Evolutionary conservation across 2,888 invertebrate species (phyloP).

Genomic region (Pseudococcus longispinus): DNA sequence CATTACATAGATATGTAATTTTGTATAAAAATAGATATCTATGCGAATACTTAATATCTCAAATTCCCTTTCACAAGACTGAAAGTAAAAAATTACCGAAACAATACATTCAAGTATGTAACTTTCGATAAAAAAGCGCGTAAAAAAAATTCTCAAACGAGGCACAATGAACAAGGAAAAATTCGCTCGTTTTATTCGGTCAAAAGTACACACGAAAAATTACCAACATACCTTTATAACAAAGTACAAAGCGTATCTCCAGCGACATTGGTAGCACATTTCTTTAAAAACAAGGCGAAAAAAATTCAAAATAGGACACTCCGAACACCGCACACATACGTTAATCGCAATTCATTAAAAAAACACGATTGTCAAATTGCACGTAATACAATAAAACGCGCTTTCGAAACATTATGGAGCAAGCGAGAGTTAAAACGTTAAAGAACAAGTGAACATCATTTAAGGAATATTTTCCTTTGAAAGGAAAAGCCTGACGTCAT

Average conservation of each 20-base stretch:
- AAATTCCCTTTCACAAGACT: background rate
- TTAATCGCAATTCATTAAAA: slow-evolving; percentile 41
- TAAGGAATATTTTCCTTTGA: slow-evolving; percentile 50
- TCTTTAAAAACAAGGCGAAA: slow-evolving; percentile 11
- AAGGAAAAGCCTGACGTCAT: slow-evolving; percentile 55
- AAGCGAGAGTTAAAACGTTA: slow-evolving; percentile 18
- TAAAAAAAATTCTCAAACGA: background rate
- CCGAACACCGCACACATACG: background rate
- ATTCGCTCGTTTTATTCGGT: background rate
- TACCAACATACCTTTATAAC: slow-evolving; percentile 35
- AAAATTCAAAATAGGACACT: background rate
- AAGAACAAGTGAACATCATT: slow-evolving; percentile 41
- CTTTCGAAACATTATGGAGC: background rate
- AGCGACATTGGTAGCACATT: slow-evolving; percentile 54
- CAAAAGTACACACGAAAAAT: background rate
- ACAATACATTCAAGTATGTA: no score
- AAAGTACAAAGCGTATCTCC: slow-evolving; percentile 43
- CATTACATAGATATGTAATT: background rate
- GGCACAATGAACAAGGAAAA: background rate
- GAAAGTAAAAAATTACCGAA: background rate
- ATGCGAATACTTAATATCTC: no score
- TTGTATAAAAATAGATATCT: no score
- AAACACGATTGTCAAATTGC: slow-evolving; percentile 22
- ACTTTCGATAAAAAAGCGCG: background rate
- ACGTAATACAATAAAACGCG: background rate